A percentile compares a stretch with the other conserved stretches of the same genome.
phyloP scores from a whole-genome alignment of 2,113 vertebrate genomes.

The Mandrillus leucophaeus region DNA sequence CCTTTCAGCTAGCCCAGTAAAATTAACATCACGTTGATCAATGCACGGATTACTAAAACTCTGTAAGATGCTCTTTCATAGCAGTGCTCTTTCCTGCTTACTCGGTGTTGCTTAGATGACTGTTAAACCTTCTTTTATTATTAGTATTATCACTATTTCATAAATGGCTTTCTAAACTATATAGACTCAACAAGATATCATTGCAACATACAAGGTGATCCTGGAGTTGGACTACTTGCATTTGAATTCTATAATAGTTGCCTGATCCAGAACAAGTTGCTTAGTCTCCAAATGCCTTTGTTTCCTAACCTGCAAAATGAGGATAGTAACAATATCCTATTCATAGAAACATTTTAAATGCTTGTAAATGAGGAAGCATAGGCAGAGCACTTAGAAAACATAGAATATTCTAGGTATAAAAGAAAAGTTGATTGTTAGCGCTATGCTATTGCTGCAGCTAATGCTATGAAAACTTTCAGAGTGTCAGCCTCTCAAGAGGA shows the following conservation, averaged over 20 bases:
- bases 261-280: not conserved
- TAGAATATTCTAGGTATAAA: not conserved
- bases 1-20: not conserved
- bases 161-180: not conserved
- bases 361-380: not conserved
- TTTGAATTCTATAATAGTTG: not conserved
- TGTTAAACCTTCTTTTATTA: not conserved
- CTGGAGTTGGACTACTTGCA: not conserved
- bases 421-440: not conserved
- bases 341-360: not conserved
- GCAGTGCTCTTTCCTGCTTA: not conserved
- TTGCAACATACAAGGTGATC: not conserved
- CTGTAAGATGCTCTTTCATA: not conserved
- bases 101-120: not conserved
- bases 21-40: not conserved
- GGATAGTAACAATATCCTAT: not conserved
- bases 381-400: not conserved
- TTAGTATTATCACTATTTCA: not conserved
- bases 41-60: not conserved
- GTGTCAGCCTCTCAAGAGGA: not conserved
- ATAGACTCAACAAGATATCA: not conserved
- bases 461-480: not conserved
- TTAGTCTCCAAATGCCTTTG: not conserved
- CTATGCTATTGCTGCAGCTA: not conserved
- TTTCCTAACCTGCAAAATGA: not conserved